Evolutionary conservation across 2,888 invertebrate genomes (phyloP), one percentile per base, ranked within the genome.

Genomic region (Andrena bucephala): DNA sequence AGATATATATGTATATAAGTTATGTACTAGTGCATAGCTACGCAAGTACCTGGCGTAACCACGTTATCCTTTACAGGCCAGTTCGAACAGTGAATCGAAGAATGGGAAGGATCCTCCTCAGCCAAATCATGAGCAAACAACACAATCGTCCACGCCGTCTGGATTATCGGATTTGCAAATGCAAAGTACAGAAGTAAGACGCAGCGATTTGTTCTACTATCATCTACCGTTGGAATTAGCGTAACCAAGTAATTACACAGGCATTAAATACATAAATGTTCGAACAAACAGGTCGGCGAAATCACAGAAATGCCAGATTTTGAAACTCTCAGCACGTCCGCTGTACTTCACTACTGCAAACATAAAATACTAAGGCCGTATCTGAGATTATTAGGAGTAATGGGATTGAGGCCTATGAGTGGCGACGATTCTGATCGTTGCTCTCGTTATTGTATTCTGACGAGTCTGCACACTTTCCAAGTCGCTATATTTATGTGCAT

Each of bases 331-430:
- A 97, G 97, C 89, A 97, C 97, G 42, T 97, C 97, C 13, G 97
- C 97, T 10, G 96, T 97, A 86, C 95, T 98, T 92, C 96, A 96
- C 92, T 97, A 97, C 91, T 98, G 98, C 95, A 97, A 98, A 94
- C 96, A 96, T 74, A 97, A 97, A 96, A 97, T 98, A 92, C 94
- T 98, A 75, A 95, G 96, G 52, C 97, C 97, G 0, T 98, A 98
- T 93, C 94, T 97, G 85, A 95, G 96, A 87, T 94, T 98, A 5
- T 94, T 98, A 87, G 96, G 96, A 36, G 94, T 97, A 62, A 96
- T 97, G 94, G 97, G 97, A 20, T 94, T 97, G 83, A 95, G 97
- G 87, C 97, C 97, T 13, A 95, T 96, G 42, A 94, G 95, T 54
- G 95, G 95, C 59, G 97, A 97, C 84, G 95, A 95, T 29, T 94